Base-by-base conservation (phyloP, 2,888 invertebrate genomes). In the Netelia fuscicornis region DNA sequence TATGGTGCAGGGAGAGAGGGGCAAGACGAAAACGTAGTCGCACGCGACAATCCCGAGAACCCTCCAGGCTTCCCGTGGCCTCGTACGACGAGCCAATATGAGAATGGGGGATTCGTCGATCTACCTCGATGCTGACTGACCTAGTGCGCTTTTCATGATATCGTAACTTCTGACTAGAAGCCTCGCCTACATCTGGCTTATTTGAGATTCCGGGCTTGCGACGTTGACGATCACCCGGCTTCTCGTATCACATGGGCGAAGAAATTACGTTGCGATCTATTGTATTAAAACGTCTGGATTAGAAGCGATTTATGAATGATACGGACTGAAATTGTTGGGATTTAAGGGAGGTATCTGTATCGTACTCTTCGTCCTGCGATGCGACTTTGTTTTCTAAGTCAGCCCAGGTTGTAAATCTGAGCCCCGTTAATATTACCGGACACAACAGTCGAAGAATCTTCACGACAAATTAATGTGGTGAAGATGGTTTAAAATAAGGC, bases 151-250 rank as follows among this genome's bases (percentile, higher is more conserved):
- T 52, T 13, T 68, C 42, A 52, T 52, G 52, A 52, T 68, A 52
- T 52, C 44, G 9, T 25, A 48, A 68, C 67, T 52, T 68, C 67
- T 52, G 48, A 2, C 42, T 52, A 11, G 48, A 52, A 30, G 48
- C 25, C 20, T 67, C 9, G n/a, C 17, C 6, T 42, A 13, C 11
- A 1, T 9, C 13, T 64, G 25, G 30, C n/a, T 64, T 64, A n/a
- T n/a, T 37, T 37, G 23, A 9, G 23, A 60, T 60, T 20, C 17
- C 11, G 20, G 10, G 9, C 20, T 60, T n/a, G 64, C n/a, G 42
- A 10, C 25, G n/a, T 37, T 37, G 37, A 37, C 37, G 65, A 44
- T 44, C 65, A 10, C 42, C 1, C 20, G 17, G 11, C 10, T 30
- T 25, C 30, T 48, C 62, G 30, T 30, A 13, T 23, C 23, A 62